Conservation (phyloP, 2,797 vertebrate species). For the Miichthys miiuy region DNA sequence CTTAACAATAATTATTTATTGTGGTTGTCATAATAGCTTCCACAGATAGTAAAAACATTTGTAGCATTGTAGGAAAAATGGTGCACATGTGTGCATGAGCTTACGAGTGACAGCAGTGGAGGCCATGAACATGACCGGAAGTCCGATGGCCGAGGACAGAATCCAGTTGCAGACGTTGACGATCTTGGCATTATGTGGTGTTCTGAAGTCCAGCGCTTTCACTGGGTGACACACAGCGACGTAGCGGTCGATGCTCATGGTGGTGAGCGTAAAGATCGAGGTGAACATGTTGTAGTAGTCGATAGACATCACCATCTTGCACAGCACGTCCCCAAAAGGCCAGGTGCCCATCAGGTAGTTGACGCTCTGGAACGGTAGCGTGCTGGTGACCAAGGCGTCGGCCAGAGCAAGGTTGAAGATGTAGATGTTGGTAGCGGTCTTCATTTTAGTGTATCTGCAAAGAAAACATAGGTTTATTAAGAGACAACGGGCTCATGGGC, state of each 20-base stretch:
- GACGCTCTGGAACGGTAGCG: constrained; percentile 98
- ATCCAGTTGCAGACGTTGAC: constrained; percentile 99
- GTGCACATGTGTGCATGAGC: constrained; percentile 10
- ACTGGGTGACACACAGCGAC: constrained; percentile 98
- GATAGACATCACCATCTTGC: constrained; percentile 97
- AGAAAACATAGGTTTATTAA: constrained; percentile 2
- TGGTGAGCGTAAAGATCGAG: constrained; percentile 98
- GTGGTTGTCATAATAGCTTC: not conserved
- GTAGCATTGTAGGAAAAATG: not conserved
- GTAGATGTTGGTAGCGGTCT: constrained; percentile 99
- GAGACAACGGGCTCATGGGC: fast-evolving
- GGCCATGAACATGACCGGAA: constrained; percentile 98
- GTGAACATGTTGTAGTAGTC: constrained; percentile 99
- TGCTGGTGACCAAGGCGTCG: constrained; percentile 96
- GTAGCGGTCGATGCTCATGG: constrained; percentile 99
- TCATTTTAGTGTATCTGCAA: constrained; percentile 98
- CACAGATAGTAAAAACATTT: not conserved
- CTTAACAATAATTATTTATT: not conserved
- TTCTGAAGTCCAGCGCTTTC: constrained; percentile 97
- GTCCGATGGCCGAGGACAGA: constrained; percentile 96
- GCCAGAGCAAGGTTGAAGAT: constrained; percentile 99
- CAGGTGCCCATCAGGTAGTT: constrained; percentile 99
- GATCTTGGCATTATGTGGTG: constrained; percentile 98
- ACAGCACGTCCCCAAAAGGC: constrained; percentile 95
- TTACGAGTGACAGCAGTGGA: constrained; percentile 85